Evolutionary conservation across 2,888 invertebrate species (phyloP), one percentile per base, ranked within the genome.

Genomic region (Bibio marci): DNA sequence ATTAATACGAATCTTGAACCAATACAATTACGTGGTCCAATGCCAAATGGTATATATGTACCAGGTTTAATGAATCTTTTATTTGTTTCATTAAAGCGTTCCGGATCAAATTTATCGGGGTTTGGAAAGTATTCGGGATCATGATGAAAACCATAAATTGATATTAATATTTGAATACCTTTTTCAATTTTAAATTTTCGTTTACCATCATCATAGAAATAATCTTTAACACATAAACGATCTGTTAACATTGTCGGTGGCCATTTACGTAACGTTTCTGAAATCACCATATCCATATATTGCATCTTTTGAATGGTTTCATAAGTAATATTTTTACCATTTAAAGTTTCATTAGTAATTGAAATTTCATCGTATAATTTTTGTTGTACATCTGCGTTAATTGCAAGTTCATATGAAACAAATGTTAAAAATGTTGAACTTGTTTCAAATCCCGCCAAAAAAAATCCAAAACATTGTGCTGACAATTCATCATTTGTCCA

Each of bases 271-370:
- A 39, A 22, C 6, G 33, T 34, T 33, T 39, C 39, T n/a, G 15
- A 31, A 38, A 38, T 22, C 33, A 31, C 69, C 71, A 71, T 71
- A 40, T 74, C 73, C 59, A 75, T 51, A 42, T 74, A 75, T 15
- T 62, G 61, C 69, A 75, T 65, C 18, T 58, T 60, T 41, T 65
- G 59, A 1, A 75, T 52, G 1, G 59, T 57, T 25, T 66, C 68
- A 44, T 70, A 73, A 36, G 59, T 63, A 1, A 71, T 52, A 13
- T 58, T 59, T 5, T 61, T 63, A 0, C 56, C 53, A 14, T 55
- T 55, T 8, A 43, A 30, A 28, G 56, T 59, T 2, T 42, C 45
- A 2, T 63, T 49, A 14, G 56, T 51, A n/a, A 63, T 59, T 30
- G 54, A 62, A 22, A 72, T 65, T 52, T 71, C 70, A 11, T 57